Evolutionary conservation across 1,140 invertebrate genomes (phyloP), one percentile per base, ranked within the genome.

Genomic region (Lepidurus packardi): DNA sequence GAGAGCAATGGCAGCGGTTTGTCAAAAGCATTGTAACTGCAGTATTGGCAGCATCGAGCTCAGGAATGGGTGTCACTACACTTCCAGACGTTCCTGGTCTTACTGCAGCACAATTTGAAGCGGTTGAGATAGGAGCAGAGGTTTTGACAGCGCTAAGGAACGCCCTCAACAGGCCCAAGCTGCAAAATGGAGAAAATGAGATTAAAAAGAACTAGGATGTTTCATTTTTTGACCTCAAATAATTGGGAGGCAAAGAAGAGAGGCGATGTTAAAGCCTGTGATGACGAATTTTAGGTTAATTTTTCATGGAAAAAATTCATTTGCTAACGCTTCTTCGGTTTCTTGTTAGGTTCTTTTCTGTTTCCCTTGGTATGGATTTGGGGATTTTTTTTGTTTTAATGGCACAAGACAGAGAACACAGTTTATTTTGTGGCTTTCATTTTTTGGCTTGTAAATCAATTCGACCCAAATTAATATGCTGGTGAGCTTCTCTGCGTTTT

Each of bases 101-200:
- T 65, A 65, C 53, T n/a, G 16, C 21, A 21, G 53, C 53, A n/a
- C 53, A 65, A 21, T 65, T 65, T 3, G 53, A 65, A n/a, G 13
- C 16, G 6, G 21, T 65, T 65, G 53, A 16, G 13, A 7, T 65
- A 21, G 53, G 21, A 65, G 16, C 53, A 16, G 53, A 13, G 53
- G 16, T 65, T 65, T 65, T 65, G 6, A 65, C 13, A 13, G 53
- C 16, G 53, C 13, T 65, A 65, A 13, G 13, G 21, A 65, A 65
- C 53, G 53, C 53, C 21, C 53, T 65, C 13, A 65, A 9, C 53
- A 65, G 21, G 21, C 16, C 21, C 21, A 21, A 65, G 21, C 13
- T n/a, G 53, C 53, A 65, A 65, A 65, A 65, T n/a, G 21, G 21
- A 65, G 53, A 65, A 65, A 65, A n/a, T 65, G 53, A 65, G 53